Evolutionary conservation across 1,140 invertebrate species (phyloP).

Genomic region (Catajapyx aquilonaris): DNA sequence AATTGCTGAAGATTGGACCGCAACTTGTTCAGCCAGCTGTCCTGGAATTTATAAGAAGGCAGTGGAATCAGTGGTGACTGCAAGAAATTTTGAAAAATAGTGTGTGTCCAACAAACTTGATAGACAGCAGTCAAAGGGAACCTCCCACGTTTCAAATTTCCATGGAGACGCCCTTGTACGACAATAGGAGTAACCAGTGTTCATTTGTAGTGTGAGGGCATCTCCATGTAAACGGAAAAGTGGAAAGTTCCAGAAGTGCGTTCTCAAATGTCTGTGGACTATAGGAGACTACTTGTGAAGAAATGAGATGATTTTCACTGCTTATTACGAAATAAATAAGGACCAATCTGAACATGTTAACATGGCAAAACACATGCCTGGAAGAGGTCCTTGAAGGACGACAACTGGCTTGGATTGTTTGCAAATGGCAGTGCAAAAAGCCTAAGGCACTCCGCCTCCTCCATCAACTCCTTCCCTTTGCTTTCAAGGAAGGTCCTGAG

Average conservation of each 20-base stretch:
- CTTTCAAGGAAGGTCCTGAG: slow-evolving; percentile 29
- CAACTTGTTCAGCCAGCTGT: not conserved
- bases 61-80: too few relatives aligned
- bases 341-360: too few relatives aligned
- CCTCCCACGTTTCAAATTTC: too few relatives aligned
- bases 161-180: too few relatives aligned
- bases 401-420: slow-evolving; percentile 27
- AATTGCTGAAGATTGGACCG: not conserved
- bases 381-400: slow-evolving; percentile 30
- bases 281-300: too few relatives aligned
- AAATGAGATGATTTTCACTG: too few relatives aligned
- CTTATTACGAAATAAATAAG: too few relatives aligned
- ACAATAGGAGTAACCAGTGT: not conserved
- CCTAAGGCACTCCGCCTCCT: slow-evolving; percentile 29
- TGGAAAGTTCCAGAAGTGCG: not conserved
- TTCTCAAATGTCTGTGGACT: too few relatives aligned
- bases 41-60: not conserved
- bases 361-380: slow-evolving; percentile 21
- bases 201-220: not conserved
- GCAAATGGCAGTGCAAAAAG: slow-evolving; percentile 35
- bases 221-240: not conserved
- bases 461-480: slow-evolving; percentile 26
- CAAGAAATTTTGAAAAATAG: too few relatives aligned
- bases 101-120: too few relatives aligned
- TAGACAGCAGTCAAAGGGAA: too few relatives aligned